Evolutionary conservation across 2,797 vertebrate genomes (phyloP).

Genomic region (Otus scops): DNA sequence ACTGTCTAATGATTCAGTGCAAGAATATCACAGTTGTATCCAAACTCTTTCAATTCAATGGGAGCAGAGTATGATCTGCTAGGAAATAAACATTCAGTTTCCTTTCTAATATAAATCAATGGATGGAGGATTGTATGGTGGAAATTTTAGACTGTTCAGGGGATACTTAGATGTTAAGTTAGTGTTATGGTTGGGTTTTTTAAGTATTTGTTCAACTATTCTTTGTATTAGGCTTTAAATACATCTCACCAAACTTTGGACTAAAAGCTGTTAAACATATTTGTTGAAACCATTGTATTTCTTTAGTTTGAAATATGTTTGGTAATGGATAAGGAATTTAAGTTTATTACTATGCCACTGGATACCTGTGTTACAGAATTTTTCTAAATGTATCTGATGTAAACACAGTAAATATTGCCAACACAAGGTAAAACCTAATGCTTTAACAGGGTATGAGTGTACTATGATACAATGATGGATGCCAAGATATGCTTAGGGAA

Average conservation of each 20-base stretch:
- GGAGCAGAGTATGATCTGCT: neutral
- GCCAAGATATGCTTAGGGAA: neutral
- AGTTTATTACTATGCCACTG: neutral
- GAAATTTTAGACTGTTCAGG: neutral
- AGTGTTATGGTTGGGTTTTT: neutral
- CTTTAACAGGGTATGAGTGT: neutral
- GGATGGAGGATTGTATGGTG: neutral
- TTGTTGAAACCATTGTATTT: neutral
- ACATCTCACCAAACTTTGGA: neutral
- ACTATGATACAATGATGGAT: neutral
- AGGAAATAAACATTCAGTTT: neutral
- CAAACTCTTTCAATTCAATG: neutral
- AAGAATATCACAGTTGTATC: neutral
- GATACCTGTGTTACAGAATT: neutral
- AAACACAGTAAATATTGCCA: neutral
- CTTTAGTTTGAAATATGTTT: neutral
- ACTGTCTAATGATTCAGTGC: neutral
- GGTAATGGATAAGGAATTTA: neutral
- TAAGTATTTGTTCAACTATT: neutral
- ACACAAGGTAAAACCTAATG: neutral
- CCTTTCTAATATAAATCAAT: neutral
- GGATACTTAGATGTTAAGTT: neutral
- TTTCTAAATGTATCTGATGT: neutral
- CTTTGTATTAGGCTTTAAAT: neutral
- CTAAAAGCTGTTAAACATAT: neutral